These are phyloP conservation scores for Pseudococcus viburni DNA, from an alignment of 2,888 invertebrate genomes.

Conservation along the genomic window DNA sequence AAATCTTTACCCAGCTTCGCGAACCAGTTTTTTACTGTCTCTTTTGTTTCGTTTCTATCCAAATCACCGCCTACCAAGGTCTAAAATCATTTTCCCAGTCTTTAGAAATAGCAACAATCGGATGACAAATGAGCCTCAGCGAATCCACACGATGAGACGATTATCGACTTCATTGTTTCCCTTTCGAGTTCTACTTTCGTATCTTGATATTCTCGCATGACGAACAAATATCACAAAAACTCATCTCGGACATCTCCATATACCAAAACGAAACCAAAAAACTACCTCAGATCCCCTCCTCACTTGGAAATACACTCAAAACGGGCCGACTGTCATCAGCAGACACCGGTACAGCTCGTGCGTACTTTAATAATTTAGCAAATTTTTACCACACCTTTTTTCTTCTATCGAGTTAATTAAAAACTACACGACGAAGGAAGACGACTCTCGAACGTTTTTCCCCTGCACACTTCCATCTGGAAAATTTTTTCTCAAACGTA, in stretches of 20 bases:
- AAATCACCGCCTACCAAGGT: no score
- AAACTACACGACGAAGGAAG: neutral
- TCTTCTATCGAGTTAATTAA: conserved; percentile 5
- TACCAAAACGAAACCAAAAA: neutral
- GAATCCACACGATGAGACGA: no score
- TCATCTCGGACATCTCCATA: neutral
- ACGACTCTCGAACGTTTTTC: neutral
- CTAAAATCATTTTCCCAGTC: no score
- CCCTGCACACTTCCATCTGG: neutral
- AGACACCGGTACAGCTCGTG: neutral
- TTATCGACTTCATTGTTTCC: neutral
- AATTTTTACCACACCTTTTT: neutral
- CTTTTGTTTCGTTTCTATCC: no score
- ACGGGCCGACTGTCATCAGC: neutral
- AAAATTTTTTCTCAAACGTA: neutral
- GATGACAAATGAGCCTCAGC: no score
- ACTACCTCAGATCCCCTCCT: neutral
- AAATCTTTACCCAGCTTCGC: no score
- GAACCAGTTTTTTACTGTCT: no score
- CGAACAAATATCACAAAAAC: neutral
- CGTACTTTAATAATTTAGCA: neutral
- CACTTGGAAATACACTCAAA: neutral
- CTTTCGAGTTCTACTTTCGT: neutral
- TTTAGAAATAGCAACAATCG: no score
- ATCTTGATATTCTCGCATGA: neutral